These are phyloP conservation scores for Trissolcus basalis DNA, from an alignment of 1,140 invertebrate genomes.

Conservation along the genomic window DNA sequence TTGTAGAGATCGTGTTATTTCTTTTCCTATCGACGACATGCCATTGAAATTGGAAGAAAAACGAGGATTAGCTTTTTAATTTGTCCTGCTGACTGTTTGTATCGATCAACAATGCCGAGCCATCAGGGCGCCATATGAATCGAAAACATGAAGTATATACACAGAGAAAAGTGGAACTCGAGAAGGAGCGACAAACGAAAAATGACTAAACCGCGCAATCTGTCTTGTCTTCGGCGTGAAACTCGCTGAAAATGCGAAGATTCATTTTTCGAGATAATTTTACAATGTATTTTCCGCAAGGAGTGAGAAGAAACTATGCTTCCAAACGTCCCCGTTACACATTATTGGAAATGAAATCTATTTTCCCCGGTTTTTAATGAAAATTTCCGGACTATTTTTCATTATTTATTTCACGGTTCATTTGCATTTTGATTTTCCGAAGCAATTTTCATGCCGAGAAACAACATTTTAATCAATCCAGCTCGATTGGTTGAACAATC, in stretches of 20 bases:
- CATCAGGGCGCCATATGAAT: conserved; percentile 36
- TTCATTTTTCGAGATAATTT: conserved; percentile 71
- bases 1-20: conserved; percentile 30
- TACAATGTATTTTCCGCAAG: conserved; percentile 58
- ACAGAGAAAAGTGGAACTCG: conserved; percentile 30
- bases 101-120: conserved; percentile 47
- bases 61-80: conserved; percentile 51
- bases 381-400: conserved; percentile 6
- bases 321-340: too few relatives aligned
- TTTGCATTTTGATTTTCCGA: too few relatives aligned
- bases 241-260: conserved; percentile 39
- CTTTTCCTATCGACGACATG: conserved; percentile 18
- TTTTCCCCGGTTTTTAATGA: too few relatives aligned
- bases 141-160: conserved; percentile 44
- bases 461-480: too few relatives aligned
- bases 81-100: conserved; percentile 47
- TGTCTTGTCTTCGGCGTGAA: conserved; percentile 55
- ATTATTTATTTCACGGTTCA: too few relatives aligned
- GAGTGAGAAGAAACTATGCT: conserved; percentile 28
- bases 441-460: too few relatives aligned
- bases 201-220: conserved; percentile 56
- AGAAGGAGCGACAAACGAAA: conserved; percentile 35
- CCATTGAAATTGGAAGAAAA: conserved; percentile 32
- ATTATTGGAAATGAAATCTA: too few relatives aligned
- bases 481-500: too few relatives aligned